Evolutionary conservation across 2,797 vertebrate genomes (phyloP), one percentile per base, ranked within the genome.

Genomic region (Mico argentatus): DNA sequence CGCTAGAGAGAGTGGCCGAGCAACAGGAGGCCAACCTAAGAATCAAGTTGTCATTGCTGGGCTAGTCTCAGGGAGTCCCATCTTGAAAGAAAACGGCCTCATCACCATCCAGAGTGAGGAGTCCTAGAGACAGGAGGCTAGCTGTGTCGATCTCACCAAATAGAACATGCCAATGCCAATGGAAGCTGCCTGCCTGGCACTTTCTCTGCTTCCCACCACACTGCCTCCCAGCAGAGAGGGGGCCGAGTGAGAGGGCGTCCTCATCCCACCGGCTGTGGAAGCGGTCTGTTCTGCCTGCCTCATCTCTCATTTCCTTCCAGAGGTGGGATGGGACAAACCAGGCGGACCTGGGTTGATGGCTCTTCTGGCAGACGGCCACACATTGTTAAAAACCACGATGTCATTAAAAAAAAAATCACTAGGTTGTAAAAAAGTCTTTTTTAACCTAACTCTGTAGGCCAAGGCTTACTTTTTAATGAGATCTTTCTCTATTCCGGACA

Each of bases 111-210:
- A 57, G 27, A 5, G 0, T 1, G 6, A 8, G 15, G 50, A 22
- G 39, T 10, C 1, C 1, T 4, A 4, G 22, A 87, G 41, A n/a
- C 0, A 12, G 22, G 1, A 55, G 61, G 41, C 27, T 15, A 4
- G 3, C 11, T 6, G 3, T 0, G 0, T 1, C 26, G 3, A 4
- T 5, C 6, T 7, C 22, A 10, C 72, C 44, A 26, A 17, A 33
- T 9, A 39, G 44, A 41, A 30, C 12, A 0, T 72, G 67, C 36
- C 36, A 72, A 36, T 0, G 44, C n/a, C 19, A 4, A 2, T 1
- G 0, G 14, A 41, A 52, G 30, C 0, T 11, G 0, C 75, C 36
- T 72, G n/a, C 26, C 6, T 0, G 1, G 67, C 5, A 46, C 41
- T 8, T 27, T n/a, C 57, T 52, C 30, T 48, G 36, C 11, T 76